Evolutionary conservation across 2,888 invertebrate species (phyloP), one percentile per base, ranked within the genome.

Genomic region (Tribolium freemani): DNA sequence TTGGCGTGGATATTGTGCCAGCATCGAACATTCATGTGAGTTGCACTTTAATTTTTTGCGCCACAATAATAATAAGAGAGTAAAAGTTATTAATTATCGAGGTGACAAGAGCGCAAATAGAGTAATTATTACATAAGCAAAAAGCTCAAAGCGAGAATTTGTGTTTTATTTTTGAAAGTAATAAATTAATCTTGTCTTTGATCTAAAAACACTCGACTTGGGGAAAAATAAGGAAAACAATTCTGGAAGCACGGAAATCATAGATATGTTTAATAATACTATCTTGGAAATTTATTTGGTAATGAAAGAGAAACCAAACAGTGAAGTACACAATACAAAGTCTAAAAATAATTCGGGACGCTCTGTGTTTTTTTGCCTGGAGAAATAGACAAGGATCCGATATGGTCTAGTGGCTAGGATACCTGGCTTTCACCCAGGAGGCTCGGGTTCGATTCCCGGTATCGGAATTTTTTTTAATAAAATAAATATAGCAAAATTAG

Each of bases 371-470:
- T 38, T 38, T 38, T 38, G 38, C 38, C 8, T 38, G 38, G 8
- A 38, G 8, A 9, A 6, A 8, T 9, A 38, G 1, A 8, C 3
- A 38, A 38, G 38, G 5, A 38, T 88, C 87, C 88, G 87, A 85
- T 88, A 88, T 67, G 67, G 67, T 88, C 88, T 88, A 88, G 88
- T 89, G 88, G 88, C 87, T 89, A 89, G 88, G 88, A 89, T 89
- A 89, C 87, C 88, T 88, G 88, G 88, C 88, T 88, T 86, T 89
- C 89, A 89, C 88, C 88, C 89, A 89, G 89, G 88, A 89, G 88
- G 88, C 88, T 87, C 88, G 88, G 88, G 88, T 88, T 88, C 87
- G 88, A 88, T 88, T 88, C 88, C 87, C 87, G 88, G 87, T 88
- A 87, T 84, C 86, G 87, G 87, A 87, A 88, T 77, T 16, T n/a